Conservation (phyloP, 1,140 invertebrate genomes). For the Eumaeus atala region DNA sequence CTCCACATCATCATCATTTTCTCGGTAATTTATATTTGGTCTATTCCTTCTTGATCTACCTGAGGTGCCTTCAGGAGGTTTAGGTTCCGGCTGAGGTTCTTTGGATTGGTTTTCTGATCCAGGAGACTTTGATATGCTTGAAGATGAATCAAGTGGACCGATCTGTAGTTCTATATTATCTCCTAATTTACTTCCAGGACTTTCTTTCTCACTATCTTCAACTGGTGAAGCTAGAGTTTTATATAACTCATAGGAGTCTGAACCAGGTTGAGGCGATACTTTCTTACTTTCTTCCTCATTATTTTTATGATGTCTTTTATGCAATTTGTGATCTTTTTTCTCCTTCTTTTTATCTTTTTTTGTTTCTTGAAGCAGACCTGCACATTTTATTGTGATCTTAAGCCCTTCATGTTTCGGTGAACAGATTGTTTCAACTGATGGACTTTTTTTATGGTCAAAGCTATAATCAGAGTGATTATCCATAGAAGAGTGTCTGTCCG, state of each 20-base stretch:
- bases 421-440: constrained; percentile 59
- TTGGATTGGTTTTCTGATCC: constrained; percentile 46
- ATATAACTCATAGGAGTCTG: constrained; percentile 72
- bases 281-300: constrained; percentile 59
- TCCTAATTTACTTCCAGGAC: constrained; percentile 33
- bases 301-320: constrained; percentile 63
- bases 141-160: constrained; percentile 51
- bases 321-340: constrained; percentile 62
- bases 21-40: constrained; percentile 72
- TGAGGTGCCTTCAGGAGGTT: constrained; percentile 49
- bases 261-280: constrained; percentile 68
- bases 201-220: constrained; percentile 40
- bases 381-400: constrained; percentile 71
- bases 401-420: constrained; percentile 69
- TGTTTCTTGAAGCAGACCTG: constrained; percentile 69
- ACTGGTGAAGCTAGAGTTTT: constrained; percentile 65
- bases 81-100: constrained; percentile 56
- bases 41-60: constrained; percentile 68
- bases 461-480: constrained; percentile 61
- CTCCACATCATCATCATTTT: constrained; percentile 70
- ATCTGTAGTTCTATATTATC: constrained; percentile 60
- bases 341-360: constrained; percentile 71
- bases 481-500: constrained; percentile 67
- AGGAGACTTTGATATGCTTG: constrained; percentile 36
- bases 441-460: constrained; percentile 58